Conservation (phyloP, 2,888 invertebrate species). For the Chrysotoxum bicinctum region DNA sequence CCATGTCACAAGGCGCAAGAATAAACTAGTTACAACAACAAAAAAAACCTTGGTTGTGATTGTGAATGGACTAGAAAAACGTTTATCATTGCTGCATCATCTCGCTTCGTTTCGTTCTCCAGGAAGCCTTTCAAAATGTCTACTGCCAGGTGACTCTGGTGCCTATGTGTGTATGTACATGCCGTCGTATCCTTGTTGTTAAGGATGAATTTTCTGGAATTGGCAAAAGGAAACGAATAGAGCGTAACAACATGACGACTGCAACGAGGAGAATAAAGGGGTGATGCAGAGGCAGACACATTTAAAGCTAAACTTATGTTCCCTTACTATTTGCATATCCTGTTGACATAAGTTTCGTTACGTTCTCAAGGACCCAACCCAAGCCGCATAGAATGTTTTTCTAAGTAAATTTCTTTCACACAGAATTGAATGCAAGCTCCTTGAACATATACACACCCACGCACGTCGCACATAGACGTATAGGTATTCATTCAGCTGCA, state of each 20-base stretch:
- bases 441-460: no score
- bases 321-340: constrained; percentile 70
- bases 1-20: constrained; percentile 20
- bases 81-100: constrained; percentile 58
- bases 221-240: constrained; percentile 69
- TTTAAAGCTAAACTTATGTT: constrained; percentile 52
- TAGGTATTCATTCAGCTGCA: neutral
- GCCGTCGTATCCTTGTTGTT: constrained; percentile 18
- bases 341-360: constrained; percentile 70
- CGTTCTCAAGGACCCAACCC: constrained; percentile 24
- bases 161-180: no score
- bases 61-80: constrained; percentile 52
- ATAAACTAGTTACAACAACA: neutral
- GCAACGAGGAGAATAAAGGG: constrained; percentile 5
- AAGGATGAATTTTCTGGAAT: constrained; percentile 61
- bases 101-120: neutral
- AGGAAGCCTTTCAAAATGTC: neutral
- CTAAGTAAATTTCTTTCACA: constrained; percentile 16
- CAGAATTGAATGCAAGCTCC: neutral
- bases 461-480: neutral
- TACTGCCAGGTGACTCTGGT: neutral
- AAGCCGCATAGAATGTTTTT: constrained; percentile 26
- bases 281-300: constrained; percentile 33
- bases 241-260: constrained; percentile 67
- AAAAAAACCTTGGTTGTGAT: constrained; percentile 39